Conservation (phyloP, 2,888 invertebrate species). For the Metellina segmentata region DNA sequence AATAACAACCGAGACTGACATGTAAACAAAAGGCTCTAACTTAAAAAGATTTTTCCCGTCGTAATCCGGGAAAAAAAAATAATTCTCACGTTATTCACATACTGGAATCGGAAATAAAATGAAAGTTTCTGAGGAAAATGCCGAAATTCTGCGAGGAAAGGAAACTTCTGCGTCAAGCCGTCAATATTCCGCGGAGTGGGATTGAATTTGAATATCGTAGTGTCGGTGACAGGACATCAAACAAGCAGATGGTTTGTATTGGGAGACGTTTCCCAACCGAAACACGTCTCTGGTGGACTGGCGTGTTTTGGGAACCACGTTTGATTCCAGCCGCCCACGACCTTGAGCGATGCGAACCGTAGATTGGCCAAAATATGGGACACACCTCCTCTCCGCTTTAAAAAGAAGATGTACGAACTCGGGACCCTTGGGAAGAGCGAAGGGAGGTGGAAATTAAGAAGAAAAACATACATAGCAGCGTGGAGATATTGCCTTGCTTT, state of each 20-base stretch:
- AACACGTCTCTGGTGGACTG: slow-evolving; percentile 25
- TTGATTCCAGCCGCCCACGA: slow-evolving; percentile 72
- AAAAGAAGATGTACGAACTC: neutral
- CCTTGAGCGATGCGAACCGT: slow-evolving; percentile 59
- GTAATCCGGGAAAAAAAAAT: too few relatives aligned
- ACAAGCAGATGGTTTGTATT: slow-evolving; percentile 68
- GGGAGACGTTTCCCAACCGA: slow-evolving; percentile 23
- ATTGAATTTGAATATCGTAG: slow-evolving; percentile 31
- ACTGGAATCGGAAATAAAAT: slow-evolving; percentile 1
- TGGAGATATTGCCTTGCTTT: neutral
- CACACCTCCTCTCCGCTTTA: slow-evolving; percentile 61
- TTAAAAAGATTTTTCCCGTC: neutral
- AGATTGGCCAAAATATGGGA: slow-evolving; percentile 75
- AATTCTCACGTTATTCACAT: too few relatives aligned
- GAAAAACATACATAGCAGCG: neutral
- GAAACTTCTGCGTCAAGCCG: slow-evolving; percentile 34
- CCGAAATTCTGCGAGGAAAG: neutral
- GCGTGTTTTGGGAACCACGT: slow-evolving; percentile 29
- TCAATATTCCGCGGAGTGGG: slow-evolving; percentile 60
- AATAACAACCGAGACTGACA: neutral
- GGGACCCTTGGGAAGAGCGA: neutral
- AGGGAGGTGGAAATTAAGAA: neutral
- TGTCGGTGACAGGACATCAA: slow-evolving; percentile 25
- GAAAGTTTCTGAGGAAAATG: neutral
- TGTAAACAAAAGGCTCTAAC: neutral